Percentiles rank a stretch among this genome's conserved stretches.
Conservation (phyloP, 2,888 invertebrate species). For the Drepana falcataria region DNA sequence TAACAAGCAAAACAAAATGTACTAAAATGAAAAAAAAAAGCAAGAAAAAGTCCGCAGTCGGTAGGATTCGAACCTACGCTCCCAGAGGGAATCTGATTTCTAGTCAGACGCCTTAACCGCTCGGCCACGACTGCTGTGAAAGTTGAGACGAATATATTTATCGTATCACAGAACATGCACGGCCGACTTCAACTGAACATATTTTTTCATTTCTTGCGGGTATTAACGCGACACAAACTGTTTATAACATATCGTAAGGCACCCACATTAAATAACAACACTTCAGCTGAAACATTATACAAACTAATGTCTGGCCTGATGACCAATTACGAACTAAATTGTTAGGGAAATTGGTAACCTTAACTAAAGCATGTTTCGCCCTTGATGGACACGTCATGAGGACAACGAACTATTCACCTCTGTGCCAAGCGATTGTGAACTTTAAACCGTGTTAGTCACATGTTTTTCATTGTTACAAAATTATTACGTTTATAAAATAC, state of each 20-base stretch:
- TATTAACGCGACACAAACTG: too few species aligned
- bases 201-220: too few species aligned
- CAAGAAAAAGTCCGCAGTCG: slow-evolving; percentile 80
- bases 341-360: neutral
- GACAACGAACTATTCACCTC: neutral
- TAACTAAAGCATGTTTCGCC: too few species aligned
- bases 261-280: neutral
- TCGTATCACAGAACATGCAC: neutral
- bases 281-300: neutral
- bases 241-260: neutral
- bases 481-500: too few species aligned
- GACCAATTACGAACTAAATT: neutral
- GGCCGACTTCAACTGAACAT: too few species aligned
- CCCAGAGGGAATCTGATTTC: slow-evolving; percentile 94
- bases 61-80: slow-evolving; percentile 95
- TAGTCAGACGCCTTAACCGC: slow-evolving; percentile 94
- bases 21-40: slow-evolving; percentile 17
- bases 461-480: too few species aligned
- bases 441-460: too few species aligned
- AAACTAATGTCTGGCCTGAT: neutral
- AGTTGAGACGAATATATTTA: slow-evolving; percentile 18
- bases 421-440: too few species aligned
- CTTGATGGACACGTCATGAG: too few species aligned
- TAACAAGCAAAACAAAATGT: slow-evolving; percentile 37
- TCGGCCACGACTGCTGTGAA: slow-evolving; percentile 86